Conservation (phyloP, 2,888 invertebrate genomes). For the Carcina quercana region DNA sequence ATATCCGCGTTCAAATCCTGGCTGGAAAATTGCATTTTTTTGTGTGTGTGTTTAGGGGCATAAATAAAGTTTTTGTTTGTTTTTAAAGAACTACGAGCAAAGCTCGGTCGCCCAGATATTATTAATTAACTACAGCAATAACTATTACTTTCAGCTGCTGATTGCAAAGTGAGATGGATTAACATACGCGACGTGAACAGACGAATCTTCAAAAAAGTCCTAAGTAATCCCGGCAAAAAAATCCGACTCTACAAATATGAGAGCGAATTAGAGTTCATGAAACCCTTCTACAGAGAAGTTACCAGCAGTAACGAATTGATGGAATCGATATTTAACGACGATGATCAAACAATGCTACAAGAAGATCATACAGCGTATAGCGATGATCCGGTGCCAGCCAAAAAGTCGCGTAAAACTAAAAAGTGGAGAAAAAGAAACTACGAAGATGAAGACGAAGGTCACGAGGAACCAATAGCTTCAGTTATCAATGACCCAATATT, state of each 20-base stretch:
- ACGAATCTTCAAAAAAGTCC: conserved; percentile 42
- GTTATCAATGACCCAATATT: conserved; percentile 24
- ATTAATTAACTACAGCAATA: no score
- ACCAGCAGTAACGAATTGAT: conserved; percentile 11
- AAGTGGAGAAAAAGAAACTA: conserved; percentile 22
- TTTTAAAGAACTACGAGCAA: no score
- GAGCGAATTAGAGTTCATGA: conserved; percentile 46
- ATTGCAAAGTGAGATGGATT: conserved; percentile 63
- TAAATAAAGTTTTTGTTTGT: no score
- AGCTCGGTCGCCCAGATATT: no score
- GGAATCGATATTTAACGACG: conserved; percentile 21
- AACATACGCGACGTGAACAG: conserved; percentile 62
- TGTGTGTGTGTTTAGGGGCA: no score
- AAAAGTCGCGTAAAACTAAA: conserved; percentile 14
- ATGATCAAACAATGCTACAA: conserved; percentile 26
- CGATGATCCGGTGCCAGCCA: conserved; percentile 20
- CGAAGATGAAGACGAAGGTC: conserved; percentile 16
- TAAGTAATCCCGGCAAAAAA: conserved; percentile 21
- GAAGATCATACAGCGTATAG: conserved; percentile 33
- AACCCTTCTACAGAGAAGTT: conserved; percentile 50
- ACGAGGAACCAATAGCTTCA: conserved; percentile 24
- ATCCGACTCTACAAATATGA: conserved; percentile 54
- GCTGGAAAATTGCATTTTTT: no score
- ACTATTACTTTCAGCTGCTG: conserved; percentile 42
- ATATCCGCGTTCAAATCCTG: no score